These are phyloP conservation scores for Lomographa bimaculata DNA, from an alignment of 2,888 invertebrate species.

Conservation along the genomic window DNA sequence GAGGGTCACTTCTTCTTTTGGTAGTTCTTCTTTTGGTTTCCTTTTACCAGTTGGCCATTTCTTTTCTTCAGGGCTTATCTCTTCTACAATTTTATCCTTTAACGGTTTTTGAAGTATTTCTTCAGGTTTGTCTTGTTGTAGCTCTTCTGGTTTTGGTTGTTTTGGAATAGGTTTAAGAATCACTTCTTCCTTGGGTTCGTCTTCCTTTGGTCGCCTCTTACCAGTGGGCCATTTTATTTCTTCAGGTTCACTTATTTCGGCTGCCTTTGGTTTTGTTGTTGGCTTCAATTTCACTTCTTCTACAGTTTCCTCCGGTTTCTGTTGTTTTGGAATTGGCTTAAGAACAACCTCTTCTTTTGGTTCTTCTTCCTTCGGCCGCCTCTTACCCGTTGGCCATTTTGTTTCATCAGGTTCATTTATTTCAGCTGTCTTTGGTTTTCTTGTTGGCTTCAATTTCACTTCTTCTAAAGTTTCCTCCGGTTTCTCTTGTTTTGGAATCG, in stretches of 20 bases:
- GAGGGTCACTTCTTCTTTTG: constrained; percentile 62
- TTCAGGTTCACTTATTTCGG: constrained; percentile 61
- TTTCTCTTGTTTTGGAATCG: constrained; percentile 44
- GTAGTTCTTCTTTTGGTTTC: constrained; percentile 39
- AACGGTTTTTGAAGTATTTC: constrained; percentile 65
- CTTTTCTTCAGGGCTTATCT: constrained; percentile 37
- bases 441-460: constrained; percentile 40
- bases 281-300: constrained; percentile 62
- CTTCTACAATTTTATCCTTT: constrained; percentile 63
- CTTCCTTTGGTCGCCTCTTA: constrained; percentile 54
- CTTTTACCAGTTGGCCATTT: constrained; percentile 48
- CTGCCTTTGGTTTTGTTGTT: constrained; percentile 45
- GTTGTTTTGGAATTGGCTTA: constrained; percentile 38
- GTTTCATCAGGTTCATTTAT: constrained; percentile 57
- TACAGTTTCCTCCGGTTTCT: constrained; percentile 33
- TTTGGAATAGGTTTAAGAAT: constrained; percentile 70
- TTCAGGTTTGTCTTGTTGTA: constrained; percentile 38
- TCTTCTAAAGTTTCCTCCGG: constrained; percentile 66
- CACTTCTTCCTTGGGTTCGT: constrained; percentile 55
- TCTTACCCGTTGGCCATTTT: constrained; percentile 43
- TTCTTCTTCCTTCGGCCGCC: constrained; percentile 28
- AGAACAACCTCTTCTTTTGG: too few species aligned
- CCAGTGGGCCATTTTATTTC: constrained; percentile 47
- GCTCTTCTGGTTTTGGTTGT: constrained; percentile 66
- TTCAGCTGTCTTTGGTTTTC: constrained; percentile 41